A percentile compares a stretch with the other conserved stretches of the same genome.
These are phyloP conservation scores for Colius striatus DNA, from an alignment of 2,113 vertebrate genomes.

Conservation along the genomic window DNA sequence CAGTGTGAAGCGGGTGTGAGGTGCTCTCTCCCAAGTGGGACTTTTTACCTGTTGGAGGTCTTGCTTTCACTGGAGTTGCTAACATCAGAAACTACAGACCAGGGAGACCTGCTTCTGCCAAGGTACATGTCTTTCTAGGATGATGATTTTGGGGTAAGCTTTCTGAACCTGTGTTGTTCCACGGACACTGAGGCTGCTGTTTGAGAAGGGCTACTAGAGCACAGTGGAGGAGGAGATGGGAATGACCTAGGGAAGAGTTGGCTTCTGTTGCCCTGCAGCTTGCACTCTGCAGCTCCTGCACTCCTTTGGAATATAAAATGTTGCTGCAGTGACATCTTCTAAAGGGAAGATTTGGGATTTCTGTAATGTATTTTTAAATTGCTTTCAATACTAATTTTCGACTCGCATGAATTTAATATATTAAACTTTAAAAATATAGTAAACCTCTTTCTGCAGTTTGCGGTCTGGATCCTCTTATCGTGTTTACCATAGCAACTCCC, in stretches of 20 bases:
- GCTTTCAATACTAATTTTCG: background rate
- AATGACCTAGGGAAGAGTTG: background rate
- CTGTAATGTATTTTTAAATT: background rate
- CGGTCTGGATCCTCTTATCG: background rate
- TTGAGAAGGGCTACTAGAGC: background rate
- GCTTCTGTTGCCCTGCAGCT: background rate
- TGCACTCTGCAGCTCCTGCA: fast-evolving
- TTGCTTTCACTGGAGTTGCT: background rate
- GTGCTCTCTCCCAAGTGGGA: background rate
- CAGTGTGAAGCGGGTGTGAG: background rate
- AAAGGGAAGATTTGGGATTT: background rate
- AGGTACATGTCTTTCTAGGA: fast-evolving
- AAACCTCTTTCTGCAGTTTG: background rate
- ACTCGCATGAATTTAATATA: background rate
- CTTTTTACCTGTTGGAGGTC: background rate
- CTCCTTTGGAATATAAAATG: background rate
- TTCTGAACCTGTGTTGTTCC: background rate
- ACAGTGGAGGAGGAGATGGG: background rate
- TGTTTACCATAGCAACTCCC: background rate
- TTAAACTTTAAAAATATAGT: background rate
- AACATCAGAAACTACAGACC: background rate
- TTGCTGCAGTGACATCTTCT: background rate
- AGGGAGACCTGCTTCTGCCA: background rate
- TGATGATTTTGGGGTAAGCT: background rate
- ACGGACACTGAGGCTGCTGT: background rate